Percentiles rank a stretch among this genome's conserved stretches.
These are phyloP conservation scores for Gallinago undulata DNA, from an alignment of 2,113 vertebrate species.

Conservation along the genomic window DNA sequence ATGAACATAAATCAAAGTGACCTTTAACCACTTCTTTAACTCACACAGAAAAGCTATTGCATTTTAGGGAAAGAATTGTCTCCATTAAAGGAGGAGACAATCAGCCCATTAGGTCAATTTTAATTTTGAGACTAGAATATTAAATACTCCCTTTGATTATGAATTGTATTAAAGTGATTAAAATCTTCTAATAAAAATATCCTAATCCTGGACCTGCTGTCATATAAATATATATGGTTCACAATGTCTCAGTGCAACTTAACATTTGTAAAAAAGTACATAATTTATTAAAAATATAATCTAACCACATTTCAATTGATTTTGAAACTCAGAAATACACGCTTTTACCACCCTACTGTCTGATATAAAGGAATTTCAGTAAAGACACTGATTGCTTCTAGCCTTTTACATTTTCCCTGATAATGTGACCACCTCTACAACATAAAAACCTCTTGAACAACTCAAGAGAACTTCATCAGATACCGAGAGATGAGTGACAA, in stretches of 20 bases:
- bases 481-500: constrained; percentile 28
- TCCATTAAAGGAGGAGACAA: background rate
- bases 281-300: background rate
- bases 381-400: background rate
- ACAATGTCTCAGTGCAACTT: background rate
- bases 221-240: background rate
- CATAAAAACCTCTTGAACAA: background rate
- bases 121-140: constrained; percentile 43
- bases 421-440: background rate
- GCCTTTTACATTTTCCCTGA: background rate
- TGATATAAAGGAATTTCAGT: background rate
- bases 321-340: background rate
- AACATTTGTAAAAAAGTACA: background rate
- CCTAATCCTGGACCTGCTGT: background rate
- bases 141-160: constrained; percentile 27
- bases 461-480: background rate
- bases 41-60: constrained; percentile 1
- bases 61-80: constrained; percentile 21
- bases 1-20: constrained; percentile 43
- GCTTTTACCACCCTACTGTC: background rate
- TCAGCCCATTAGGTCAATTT: constrained; percentile 13
- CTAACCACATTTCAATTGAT: background rate
- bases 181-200: constrained; percentile 26
- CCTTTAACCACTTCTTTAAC: constrained; percentile 28
- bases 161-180: constrained; percentile 49